Evolutionary conservation across 2,113 vertebrate species (phyloP), one percentile per base, ranked within the genome.

Genomic region (Apteryx owenii): DNA sequence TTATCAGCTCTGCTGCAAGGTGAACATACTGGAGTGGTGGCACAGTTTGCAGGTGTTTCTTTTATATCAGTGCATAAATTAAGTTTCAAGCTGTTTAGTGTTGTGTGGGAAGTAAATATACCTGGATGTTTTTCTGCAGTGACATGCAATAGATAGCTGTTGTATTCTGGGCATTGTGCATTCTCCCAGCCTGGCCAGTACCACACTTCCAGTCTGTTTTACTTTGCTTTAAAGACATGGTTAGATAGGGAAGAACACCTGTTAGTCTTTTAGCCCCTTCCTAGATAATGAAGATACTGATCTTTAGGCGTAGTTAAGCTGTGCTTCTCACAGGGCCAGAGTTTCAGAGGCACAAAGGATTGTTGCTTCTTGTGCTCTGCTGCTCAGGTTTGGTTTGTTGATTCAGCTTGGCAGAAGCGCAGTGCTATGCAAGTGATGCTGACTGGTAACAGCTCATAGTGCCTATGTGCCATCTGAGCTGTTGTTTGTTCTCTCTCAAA

Each of bases 91-190:
- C 3, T 26, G 12, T 60, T 80, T 33, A 33, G 38, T 5, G 14
- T 44, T 73, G 16, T 9, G 25, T 36, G 23, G 18, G 25, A 46
- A 85, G 25, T 71, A 80, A 64, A 71, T 77, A 50, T 31, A 26
- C 5, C 22, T 46, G 29, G 28, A 40, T 70, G 15, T 48, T 80
- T 92, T 90, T 25, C 44, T 70, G 48, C 17, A 69, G 56, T 65
- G 51, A 86, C 90, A 77, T 42, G 22, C 10, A 44, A 33, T 13
- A 23, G 8, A 9, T 12, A 70, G 18, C 33, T 82, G 12, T 68
- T 12, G 1, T 64, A 33, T 44, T 66, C 77, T 90, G 51, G 40
- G 10, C 4, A 6, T 61, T 62, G 23, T 3, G 23, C 0, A 0
- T 4, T 53, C 20, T 70, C 46, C 16, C 29, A 88, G 4, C 8